These are phyloP conservation scores for Mythimna pallens DNA, from an alignment of 2,888 invertebrate genomes.

Conservation along the genomic window DNA sequence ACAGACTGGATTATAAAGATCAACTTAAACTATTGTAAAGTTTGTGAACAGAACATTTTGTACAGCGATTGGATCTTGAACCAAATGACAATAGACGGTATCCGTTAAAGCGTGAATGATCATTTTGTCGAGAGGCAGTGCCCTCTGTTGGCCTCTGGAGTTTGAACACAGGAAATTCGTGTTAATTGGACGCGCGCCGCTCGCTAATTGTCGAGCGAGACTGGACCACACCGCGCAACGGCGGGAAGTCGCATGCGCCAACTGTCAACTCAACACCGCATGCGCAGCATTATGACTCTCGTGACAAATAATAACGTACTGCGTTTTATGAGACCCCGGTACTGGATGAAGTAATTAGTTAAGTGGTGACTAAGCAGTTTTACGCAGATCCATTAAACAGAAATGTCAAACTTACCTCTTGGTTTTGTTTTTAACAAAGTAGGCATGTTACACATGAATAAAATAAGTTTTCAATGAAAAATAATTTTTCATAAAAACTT, in stretches of 20 bases:
- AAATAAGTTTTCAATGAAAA: too few relatives aligned
- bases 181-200: conserved; percentile 84
- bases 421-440: not conserved
- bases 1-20: conserved; percentile 18
- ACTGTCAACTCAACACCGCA: conserved; percentile 70
- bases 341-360: conserved; percentile 49
- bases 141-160: conserved; percentile 76
- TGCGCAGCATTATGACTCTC: conserved; percentile 53
- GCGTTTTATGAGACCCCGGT: conserved; percentile 31
- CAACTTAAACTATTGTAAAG: conserved; percentile 15
- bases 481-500: too few relatives aligned
- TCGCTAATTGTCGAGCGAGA: conserved; percentile 86
- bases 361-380: conserved; percentile 37
- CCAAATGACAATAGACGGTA: conserved; percentile 63
- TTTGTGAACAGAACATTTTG: conserved; percentile 44
- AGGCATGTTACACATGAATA: not conserved
- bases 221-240: conserved; percentile 78
- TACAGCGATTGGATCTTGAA: conserved; percentile 55
- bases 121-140: conserved; percentile 75
- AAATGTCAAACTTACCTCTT: conserved; percentile 10
- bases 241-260: conserved; percentile 79
- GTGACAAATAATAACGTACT: conserved; percentile 46
- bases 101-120: conserved; percentile 68
- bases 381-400: conserved; percentile 12
- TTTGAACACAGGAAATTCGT: conserved; percentile 88